Evolutionary conservation across 1,140 invertebrate species (phyloP).

Genomic region (Leptoteleia sp.): DNA sequence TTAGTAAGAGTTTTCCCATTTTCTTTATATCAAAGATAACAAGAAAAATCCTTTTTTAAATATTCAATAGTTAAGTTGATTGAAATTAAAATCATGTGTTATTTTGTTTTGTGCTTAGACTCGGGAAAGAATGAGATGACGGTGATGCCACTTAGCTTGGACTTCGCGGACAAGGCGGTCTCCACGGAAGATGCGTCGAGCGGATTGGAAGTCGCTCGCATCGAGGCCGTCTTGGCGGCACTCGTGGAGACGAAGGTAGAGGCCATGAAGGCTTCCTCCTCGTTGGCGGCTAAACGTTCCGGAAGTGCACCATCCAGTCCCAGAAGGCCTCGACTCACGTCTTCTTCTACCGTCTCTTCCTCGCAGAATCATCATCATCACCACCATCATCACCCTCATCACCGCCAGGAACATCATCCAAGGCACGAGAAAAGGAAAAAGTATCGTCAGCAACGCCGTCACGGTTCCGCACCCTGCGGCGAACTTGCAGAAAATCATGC

Average conservation of each 20-base stretch:
- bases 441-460: constrained; percentile 68
- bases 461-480: constrained; percentile 76
- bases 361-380: constrained; percentile 74
- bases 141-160: constrained; percentile 78
- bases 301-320: constrained; percentile 76
- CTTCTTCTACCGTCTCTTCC: constrained; percentile 77
- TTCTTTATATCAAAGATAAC: no score
- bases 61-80: no score
- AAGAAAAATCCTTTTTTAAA: no score
- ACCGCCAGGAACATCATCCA: constrained; percentile 60
- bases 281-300: constrained; percentile 69
- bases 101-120: no score
- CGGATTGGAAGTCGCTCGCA: constrained; percentile 82
- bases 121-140: constrained; percentile 71
- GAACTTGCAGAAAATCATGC: constrained; percentile 68
- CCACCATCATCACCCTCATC: constrained; percentile 52
- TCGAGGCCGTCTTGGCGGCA: constrained; percentile 85
- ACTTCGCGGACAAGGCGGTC: constrained; percentile 86
- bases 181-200: constrained; percentile 84
- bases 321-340: constrained; percentile 74
- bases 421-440: constrained; percentile 64
- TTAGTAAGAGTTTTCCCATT: no score
- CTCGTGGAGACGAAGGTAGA: constrained; percentile 85
- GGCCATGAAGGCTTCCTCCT: constrained; percentile 75
- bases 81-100: no score